Evolutionary conservation across 2,888 invertebrate species (phyloP).

Genomic region (Callyntrura guangdongensis): DNA sequence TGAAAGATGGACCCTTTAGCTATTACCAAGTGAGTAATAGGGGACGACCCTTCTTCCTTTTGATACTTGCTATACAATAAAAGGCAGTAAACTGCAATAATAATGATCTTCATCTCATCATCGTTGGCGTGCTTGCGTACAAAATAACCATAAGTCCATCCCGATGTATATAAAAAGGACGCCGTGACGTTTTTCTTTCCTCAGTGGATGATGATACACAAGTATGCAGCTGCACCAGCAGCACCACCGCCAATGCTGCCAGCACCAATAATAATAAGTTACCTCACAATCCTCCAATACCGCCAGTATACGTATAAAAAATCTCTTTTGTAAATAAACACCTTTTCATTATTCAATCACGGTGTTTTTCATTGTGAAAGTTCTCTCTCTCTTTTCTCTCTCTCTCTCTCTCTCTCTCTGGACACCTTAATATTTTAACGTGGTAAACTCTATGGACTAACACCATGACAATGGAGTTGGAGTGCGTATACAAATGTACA

Average conservation of each 20-base stretch:
- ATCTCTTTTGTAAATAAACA: slow-evolving; percentile 73
- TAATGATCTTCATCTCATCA: slow-evolving; percentile 37
- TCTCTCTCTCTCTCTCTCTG: slow-evolving; percentile 51
- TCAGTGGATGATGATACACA: slow-evolving; percentile 8
- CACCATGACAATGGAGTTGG: neutral
- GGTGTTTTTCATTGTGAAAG: slow-evolving; percentile 49
- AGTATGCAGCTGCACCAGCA: slow-evolving; percentile 60
- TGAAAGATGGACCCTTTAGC: slow-evolving; percentile 71
- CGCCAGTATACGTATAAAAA: slow-evolving; percentile 45
- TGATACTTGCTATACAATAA: slow-evolving; percentile 43
- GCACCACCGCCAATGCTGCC: neutral
- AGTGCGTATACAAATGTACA: neutral
- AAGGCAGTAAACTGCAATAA: slow-evolving; percentile 40
- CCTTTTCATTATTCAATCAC: slow-evolving; percentile 71
- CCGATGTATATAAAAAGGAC: neutral
- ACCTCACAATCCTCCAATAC: slow-evolving; percentile 47
- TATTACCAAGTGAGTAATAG: slow-evolving; percentile 74
- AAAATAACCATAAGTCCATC: slow-evolving; percentile 35
- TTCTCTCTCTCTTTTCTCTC: slow-evolving; percentile 44
- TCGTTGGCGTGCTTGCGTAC: neutral
- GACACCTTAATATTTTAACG: slow-evolving; percentile 56
- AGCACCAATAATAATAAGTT: slow-evolving; percentile 1
- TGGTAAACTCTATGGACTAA: neutral
- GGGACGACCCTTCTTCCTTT: slow-evolving; percentile 69
- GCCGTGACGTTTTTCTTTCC: slow-evolving; percentile 25